phyloP scores from a whole-genome alignment of 1,140 invertebrate genomes.

The Pseudomyrmex cubaensis region DNA sequence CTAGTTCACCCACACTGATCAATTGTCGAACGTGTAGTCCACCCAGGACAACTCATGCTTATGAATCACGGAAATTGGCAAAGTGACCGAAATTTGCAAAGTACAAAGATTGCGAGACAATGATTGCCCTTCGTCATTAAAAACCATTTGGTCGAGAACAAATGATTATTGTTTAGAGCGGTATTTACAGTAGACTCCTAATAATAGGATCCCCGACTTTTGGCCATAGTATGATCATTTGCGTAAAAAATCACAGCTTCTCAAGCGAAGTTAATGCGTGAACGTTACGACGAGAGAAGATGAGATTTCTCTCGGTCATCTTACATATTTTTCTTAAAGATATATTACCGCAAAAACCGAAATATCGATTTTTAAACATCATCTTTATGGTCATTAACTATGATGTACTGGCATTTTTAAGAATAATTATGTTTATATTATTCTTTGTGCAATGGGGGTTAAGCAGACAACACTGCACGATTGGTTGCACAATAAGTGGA shows the following conservation, averaged over 20 bases:
- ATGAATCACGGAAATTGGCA: conserved; percentile 4
- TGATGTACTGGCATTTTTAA: no score
- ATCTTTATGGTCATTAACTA: no score
- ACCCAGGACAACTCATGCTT: background rate
- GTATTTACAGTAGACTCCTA: no score
- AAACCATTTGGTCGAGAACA: background rate
- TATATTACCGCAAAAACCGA: no score
- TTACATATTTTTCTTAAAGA: no score
- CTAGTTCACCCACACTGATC: background rate
- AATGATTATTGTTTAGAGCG: background rate
- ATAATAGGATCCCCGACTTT: no score
- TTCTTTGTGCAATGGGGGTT: background rate
- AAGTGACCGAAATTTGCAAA: background rate
- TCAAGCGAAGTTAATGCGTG: background rate
- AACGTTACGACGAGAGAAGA: background rate
- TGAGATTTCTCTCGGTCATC: no score
- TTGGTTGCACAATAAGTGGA: conserved; percentile 37
- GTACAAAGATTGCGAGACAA: conserved; percentile 12
- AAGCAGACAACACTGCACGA: background rate
- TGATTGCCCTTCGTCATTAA: background rate
- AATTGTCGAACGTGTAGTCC: no score
- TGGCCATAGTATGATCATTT: background rate
- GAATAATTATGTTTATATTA: no score
- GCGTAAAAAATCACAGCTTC: background rate
- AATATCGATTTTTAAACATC: no score